These are phyloP conservation scores for Spatulosminthurus flaviceps DNA, from an alignment of 2,888 invertebrate genomes.

Conservation along the genomic window DNA sequence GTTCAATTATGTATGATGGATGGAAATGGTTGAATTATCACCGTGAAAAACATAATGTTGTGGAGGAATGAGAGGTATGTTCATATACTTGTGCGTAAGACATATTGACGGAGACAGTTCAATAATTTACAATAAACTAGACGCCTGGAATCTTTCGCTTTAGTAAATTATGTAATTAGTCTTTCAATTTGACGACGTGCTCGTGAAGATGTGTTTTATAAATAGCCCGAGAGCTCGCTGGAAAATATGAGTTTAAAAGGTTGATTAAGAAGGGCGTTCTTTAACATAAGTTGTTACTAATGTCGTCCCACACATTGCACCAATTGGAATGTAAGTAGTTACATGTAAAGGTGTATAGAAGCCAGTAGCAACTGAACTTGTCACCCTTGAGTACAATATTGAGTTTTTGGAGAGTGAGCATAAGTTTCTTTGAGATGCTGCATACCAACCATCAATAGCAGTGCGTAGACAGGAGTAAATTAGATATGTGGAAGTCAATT, in stretches of 20 bases:
- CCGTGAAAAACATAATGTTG: background rate
- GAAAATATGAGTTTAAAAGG: too few species aligned
- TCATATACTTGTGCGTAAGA: background rate
- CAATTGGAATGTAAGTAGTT: too few species aligned
- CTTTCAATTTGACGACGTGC: background rate
- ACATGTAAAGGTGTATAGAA: too few species aligned
- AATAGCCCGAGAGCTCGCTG: background rate
- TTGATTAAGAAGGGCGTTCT: too few species aligned
- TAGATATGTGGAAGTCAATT: constrained; percentile 32
- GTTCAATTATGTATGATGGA: constrained; percentile 15
- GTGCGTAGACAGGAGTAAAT: constrained; percentile 37
- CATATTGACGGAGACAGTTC: background rate
- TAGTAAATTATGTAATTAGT: constrained; percentile 18
- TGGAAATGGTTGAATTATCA: background rate
- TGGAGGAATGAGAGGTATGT: background rate
- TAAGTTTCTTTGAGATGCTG: background rate
- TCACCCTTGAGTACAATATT: constrained; percentile 2
- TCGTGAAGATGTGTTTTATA: background rate
- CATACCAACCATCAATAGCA: constrained; percentile 17
- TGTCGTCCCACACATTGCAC: too few species aligned
- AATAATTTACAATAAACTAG: constrained; percentile 2
- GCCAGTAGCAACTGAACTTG: background rate
- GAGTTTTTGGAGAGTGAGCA: background rate
- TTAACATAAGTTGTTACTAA: too few species aligned
- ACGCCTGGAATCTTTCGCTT: background rate